phyloP scores from a whole-genome alignment of 1,140 invertebrate genomes.

The Littorina saxatilis region DNA sequence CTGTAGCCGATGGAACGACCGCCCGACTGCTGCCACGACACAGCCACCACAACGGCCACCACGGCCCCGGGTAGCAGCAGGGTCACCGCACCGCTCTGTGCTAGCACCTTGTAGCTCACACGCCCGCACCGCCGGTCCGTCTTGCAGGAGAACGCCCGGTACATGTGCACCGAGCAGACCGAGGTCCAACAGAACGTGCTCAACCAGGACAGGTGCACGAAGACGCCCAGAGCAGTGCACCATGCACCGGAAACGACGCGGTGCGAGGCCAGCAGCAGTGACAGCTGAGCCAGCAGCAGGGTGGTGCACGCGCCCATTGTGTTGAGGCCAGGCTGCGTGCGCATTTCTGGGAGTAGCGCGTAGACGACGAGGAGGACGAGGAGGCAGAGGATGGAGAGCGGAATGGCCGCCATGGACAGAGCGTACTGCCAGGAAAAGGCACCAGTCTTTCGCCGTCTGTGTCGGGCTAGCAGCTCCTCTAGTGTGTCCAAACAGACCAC shows the following conservation, averaged over 20 bases:
- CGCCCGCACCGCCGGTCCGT: neutral
- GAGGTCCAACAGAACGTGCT: conserved; percentile 24
- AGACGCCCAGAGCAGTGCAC: neutral
- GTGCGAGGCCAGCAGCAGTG: too few species aligned
- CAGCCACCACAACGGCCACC: neutral
- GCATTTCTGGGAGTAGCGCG: neutral
- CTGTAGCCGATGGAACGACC: conserved; percentile 41
- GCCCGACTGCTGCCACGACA: neutral
- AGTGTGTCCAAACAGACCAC: too few species aligned
- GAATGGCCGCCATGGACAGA: conserved; percentile 1
- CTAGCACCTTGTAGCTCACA: too few species aligned
- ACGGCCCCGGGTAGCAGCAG: neutral
- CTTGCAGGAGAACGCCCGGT: conserved; percentile 7
- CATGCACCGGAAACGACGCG: neutral
- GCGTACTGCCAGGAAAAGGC: conserved; percentile 13
- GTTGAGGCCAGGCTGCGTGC: conserved; percentile 31
- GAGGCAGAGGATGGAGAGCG: conserved; percentile 18
- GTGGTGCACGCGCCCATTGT: conserved; percentile 2
- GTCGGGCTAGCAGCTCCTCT: too few species aligned
- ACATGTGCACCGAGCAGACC: conserved; percentile 18
- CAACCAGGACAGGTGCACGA: conserved; percentile 17
- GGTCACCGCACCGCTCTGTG: neutral
- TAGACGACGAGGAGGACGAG: conserved; percentile 23
- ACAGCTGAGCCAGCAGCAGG: conserved; percentile 28
- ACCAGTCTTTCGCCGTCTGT: too few species aligned